Evolutionary conservation across 2,888 invertebrate genomes (phyloP), one percentile per base, ranked within the genome.

Genomic region (Priocnemis perturbator): DNA sequence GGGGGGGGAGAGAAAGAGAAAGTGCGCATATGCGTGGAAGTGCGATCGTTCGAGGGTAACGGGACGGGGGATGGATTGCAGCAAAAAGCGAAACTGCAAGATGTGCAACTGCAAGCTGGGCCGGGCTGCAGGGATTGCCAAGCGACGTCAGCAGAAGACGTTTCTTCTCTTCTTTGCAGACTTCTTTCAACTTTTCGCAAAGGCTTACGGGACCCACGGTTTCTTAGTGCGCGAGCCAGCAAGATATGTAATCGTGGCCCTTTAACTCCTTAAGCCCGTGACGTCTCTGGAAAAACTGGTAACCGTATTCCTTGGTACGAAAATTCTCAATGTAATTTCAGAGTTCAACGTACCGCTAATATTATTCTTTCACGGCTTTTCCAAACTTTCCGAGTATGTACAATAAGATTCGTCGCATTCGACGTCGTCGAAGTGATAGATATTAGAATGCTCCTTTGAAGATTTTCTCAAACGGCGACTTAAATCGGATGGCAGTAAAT

Each of bases 101-200:
- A 84, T 82, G 79, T 77, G 79, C 78, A 79, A 79, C 79, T 79
- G 80, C 73, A 69, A 73, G 73, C 69, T 76, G 69, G 76, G 74
- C 69, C 76, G 74, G 66, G 81, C 77, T 80, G 79, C 79, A 80
- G 81, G 77, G 83, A 85, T 84, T 84, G 80, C 77, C 75, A 78
- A 19, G 77, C 82, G 79, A 82, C 84, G 83, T 86, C 83, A 84
- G 85, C 85, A 84, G 81, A 86, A 85, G 37, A 37, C 11, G 85
- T 79, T 62, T 69, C 69, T 57, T 71, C 58, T 77, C 71, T 67
- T 68, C 20, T 50, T 50, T 23, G 55, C 71, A 76, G 73, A 78
- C 74, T 72, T 74, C 71, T 76, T 76, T 74, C 78, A 78, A 76
- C 73, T 76, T 67, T 69, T 76, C 71, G 78, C 71, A 79, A 79